A percentile compares a stretch with the other conserved stretches of the same genome.
Conservation (phyloP, 2,888 invertebrate genomes). For the Torymus texanus region DNA sequence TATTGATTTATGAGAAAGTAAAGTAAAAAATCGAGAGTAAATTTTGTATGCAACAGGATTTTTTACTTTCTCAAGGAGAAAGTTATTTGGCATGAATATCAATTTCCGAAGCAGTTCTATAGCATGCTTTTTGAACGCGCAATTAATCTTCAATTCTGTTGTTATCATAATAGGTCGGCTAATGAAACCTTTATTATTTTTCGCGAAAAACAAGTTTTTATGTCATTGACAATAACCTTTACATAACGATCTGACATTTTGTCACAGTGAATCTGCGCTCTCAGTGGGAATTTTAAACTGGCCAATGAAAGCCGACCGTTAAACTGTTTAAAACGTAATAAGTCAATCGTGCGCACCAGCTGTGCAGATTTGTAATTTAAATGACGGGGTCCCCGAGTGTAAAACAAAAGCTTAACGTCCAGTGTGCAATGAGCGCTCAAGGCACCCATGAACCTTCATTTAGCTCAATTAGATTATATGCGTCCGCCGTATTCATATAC, state of each 20-base stretch:
- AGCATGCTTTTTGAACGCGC: too few species aligned
- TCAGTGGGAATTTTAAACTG: too few species aligned
- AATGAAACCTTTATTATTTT: too few species aligned
- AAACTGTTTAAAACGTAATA: constrained; percentile 5
- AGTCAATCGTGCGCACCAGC: constrained; percentile 13
- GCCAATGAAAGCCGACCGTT: too few species aligned
- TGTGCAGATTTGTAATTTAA: constrained; percentile 29
- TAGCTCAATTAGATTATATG: constrained; percentile 17
- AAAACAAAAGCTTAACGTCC: constrained; percentile 41
- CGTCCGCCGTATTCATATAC: background rate
- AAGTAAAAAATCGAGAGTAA: background rate
- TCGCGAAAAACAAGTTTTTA: too few species aligned
- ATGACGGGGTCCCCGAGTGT: constrained; percentile 14
- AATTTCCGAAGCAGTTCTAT: background rate
- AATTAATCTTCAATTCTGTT: too few species aligned
- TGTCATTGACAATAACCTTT: too few species aligned
- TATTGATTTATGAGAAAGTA: background rate
- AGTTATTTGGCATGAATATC: background rate
- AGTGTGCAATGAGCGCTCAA: constrained; percentile 33
- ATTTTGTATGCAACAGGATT: constrained; percentile 10
- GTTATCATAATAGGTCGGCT: too few species aligned
- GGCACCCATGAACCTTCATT: constrained; percentile 21
- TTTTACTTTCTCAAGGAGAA: constrained; percentile 15
- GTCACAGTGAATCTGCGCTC: too few species aligned
- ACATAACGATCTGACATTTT: too few species aligned